phyloP scores from a whole-genome alignment of 2,113 vertebrate species.

The Tupaia chinensis region DNA sequence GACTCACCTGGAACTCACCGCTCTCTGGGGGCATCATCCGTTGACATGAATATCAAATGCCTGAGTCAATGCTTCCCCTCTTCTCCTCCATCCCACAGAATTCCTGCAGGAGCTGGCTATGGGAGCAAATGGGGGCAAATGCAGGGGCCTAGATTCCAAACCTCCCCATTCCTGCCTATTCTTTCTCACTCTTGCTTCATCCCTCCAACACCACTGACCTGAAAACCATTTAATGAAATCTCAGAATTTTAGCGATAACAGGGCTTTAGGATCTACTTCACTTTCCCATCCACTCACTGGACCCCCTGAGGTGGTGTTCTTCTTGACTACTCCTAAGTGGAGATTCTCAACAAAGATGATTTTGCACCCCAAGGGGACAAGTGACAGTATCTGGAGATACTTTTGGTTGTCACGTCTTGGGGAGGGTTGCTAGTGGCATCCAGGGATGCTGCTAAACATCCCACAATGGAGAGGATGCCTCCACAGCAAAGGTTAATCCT shows the following conservation, averaged over 20 bases:
- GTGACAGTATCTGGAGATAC: neutral
- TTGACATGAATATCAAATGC: neutral
- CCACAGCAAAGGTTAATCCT: neutral
- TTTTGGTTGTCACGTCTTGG: neutral
- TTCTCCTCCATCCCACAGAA: neutral
- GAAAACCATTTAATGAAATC: neutral
- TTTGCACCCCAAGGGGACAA: neutral
- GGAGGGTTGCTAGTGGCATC: neutral
- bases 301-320: neutral
- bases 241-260: neutral
- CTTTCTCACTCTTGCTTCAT: neutral
- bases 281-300: neutral
- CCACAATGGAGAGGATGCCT: neutral
- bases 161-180: neutral
- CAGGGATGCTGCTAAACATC: neutral
- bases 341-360: neutral
- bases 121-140: neutral
- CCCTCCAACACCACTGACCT: neutral
- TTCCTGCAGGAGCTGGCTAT: too few species aligned
- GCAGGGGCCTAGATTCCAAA: neutral
- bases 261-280: neutral
- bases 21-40: neutral
- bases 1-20: neutral
- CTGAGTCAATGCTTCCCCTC: neutral
- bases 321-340: neutral